Conservation (phyloP, 1,140 invertebrate genomes). For the Lordiphosa collinella region DNA sequence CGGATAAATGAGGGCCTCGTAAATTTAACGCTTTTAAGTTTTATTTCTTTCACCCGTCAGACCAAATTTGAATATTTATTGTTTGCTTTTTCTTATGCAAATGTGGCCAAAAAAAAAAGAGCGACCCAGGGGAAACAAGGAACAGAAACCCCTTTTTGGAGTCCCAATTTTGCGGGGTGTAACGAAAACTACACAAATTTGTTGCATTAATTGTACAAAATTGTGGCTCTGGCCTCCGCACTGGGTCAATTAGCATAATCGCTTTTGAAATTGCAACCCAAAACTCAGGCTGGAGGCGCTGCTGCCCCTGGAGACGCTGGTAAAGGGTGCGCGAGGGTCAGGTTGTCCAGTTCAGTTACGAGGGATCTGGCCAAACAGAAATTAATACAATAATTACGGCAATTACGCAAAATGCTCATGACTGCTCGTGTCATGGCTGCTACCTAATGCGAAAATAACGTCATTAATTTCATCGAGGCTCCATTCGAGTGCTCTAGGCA, state of each 20-base stretch:
- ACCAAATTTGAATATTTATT: constrained; percentile 73
- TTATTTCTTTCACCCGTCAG: constrained; percentile 37
- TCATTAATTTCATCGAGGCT: constrained; percentile 54
- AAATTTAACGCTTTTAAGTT: constrained; percentile 72
- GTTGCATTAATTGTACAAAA: constrained; percentile 60
- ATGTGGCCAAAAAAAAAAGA: constrained; percentile 23
- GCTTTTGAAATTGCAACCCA: constrained; percentile 62
- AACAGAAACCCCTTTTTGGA: constrained; percentile 23
- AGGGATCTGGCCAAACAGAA: constrained; percentile 13
- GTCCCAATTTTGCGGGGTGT: constrained; percentile 7
- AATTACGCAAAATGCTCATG: constrained; percentile 75
- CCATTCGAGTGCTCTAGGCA: constrained; percentile 4
- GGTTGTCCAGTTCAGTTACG: constrained; percentile 5
- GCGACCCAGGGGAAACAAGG: background rate
- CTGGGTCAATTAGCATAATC: constrained; percentile 72
- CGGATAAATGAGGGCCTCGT: constrained; percentile 58
- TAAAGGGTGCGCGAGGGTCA: background rate
- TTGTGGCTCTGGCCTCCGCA: constrained; percentile 34
- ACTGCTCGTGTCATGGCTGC: constrained; percentile 72
- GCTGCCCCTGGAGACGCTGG: no score
- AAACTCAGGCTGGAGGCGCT: constrained; percentile 18
- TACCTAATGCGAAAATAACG: constrained; percentile 77
- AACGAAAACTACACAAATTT: constrained; percentile 51
- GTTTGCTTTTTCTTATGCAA: constrained; percentile 59
- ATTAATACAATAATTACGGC: constrained; percentile 60